Evolutionary conservation across 2,797 vertebrate genomes (phyloP).

Genomic region (Lacerta viridis): DNA sequence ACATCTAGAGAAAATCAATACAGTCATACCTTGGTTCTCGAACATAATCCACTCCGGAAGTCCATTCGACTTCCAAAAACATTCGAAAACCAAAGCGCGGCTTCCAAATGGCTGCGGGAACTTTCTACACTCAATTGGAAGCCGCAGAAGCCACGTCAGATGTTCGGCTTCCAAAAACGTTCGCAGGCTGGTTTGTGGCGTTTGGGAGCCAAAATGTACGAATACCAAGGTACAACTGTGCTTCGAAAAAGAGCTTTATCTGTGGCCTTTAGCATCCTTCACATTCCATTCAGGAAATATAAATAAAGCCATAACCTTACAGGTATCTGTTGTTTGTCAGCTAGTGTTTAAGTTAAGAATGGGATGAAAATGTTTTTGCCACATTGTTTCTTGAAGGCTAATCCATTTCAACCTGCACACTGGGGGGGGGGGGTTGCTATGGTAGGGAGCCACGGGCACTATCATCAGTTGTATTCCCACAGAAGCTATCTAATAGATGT

Average conservation of each 20-base stretch:
- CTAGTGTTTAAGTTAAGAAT: background rate
- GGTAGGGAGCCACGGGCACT: too few relatives aligned
- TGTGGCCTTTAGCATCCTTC: background rate
- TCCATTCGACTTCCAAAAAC: too few relatives aligned
- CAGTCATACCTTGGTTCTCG: too few relatives aligned
- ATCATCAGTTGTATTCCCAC: background rate
- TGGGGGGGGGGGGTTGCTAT: too few relatives aligned
- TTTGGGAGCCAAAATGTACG: too few relatives aligned
- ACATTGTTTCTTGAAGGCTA: background rate
- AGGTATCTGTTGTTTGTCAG: fast-evolving
- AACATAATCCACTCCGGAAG: too few relatives aligned
- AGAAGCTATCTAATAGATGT: background rate
- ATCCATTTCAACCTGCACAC: background rate
- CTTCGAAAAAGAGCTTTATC: background rate
- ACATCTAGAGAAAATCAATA: conserved; percentile 23
- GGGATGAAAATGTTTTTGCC: background rate
- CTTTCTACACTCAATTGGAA: too few relatives aligned
- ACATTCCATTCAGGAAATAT: background rate
- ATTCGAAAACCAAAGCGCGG: too few relatives aligned
- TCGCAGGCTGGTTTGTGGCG: too few relatives aligned
- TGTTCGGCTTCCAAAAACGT: too few relatives aligned
- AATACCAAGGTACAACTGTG: background rate
- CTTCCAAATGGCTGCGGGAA: too few relatives aligned
- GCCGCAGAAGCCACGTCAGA: fast-evolving
- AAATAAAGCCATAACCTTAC: background rate